Base-by-base conservation (phyloP, 2,113 vertebrate genomes). In the Euleptes europaea region DNA sequence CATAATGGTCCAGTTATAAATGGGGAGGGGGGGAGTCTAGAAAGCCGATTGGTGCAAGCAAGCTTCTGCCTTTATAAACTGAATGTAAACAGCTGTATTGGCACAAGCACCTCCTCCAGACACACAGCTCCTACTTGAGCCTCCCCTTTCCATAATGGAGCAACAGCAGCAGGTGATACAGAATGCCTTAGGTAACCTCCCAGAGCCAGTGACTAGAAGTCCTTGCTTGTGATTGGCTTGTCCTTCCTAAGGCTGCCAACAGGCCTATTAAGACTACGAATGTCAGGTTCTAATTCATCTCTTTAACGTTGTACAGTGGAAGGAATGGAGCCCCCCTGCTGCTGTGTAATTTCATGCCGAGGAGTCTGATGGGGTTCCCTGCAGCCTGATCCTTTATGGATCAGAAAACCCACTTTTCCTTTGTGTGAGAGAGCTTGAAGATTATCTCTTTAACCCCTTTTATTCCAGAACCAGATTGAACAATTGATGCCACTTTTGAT, bases 311-410 rank as follows among this genome's bases (percentile, higher is more conserved):
- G 94, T 95, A 94, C 93, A 94, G 93, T 94, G 92, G 94, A 90
- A 93, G 92, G 95, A 93, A 90, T 93, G 95, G 91, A 91, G 92
- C 88, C 95, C 54, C 94, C 85, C 95, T 88, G 94, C 96, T 95
- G 97, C 72, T 94, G 95, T 96, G 96, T 97, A 97, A 97, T 97
- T 97, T 97, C 97, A 97, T 95, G 96, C 96, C 94, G 94, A 94
- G 95, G 93, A 94, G 95, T 90, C 95, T 97, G 96, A 97, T 96
- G 95, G 94, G 94, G 95, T 95, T 75, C 96, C 96, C 96, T 93
- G 92, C 94, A 93, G 96, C 95, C 96, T 96, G 96, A 97, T 97
- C 96, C 97, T 97, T 97, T 97, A 96, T 96, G 96, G 96, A 96
- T 97, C 97, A 97, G 95, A 96, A 97, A 96, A 94, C 95, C 91